Base-by-base conservation (phyloP, 2,113 vertebrate genomes). In the Lethenteron camtschaticum region DNA sequence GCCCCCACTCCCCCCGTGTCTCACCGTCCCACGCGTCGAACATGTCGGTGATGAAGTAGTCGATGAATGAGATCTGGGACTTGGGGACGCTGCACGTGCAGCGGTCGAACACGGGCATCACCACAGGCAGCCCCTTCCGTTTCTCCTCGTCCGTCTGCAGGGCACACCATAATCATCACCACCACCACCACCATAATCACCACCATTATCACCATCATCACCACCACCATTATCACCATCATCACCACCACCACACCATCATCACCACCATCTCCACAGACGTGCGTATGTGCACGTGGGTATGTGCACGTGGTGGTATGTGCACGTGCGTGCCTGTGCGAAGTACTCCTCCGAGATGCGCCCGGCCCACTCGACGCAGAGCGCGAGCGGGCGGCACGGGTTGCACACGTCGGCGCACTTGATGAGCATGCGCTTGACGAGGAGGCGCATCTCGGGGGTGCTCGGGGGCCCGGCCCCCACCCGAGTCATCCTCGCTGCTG, bases 1-100 rank as follows among this genome's bases (percentile, higher is more conserved):
- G 60, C 60, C 13, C 60, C 18, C 14, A 3, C 41, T 41, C 41
- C 41, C 41, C 5, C 41, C 41, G 41, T 41, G 41, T 77, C 84
- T 85, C 81, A 95, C 91, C 89, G 73, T 96, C 90, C 91, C 89
- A 96, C 0, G 90, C 89, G 56, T 95, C 86, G 9, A 96, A 96
- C 91, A 96, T 96, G 73, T 96, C 89, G 9, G 83, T 90, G 82
- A 96, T 88, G 81, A 96, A 96, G 80, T 96, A 96, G 79, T 96
- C 91, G 55, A 96, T 96, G 77, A 96, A 96, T 77, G 91, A 96
- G 75, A 96, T 89, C 74, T 96, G 91, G 74, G 91, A 96, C 78
- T 94, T 96, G 73, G 90, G 91, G 68, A 96, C 85, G 75, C 90
- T 96, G 76, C 91, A 96, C 75, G 86, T 90, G 73, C 87, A 90